Percentiles rank a stretch among this genome's conserved stretches.
phyloP scores from a whole-genome alignment of 2,113 vertebrate genomes.

The Mastomys natalensis region DNA sequence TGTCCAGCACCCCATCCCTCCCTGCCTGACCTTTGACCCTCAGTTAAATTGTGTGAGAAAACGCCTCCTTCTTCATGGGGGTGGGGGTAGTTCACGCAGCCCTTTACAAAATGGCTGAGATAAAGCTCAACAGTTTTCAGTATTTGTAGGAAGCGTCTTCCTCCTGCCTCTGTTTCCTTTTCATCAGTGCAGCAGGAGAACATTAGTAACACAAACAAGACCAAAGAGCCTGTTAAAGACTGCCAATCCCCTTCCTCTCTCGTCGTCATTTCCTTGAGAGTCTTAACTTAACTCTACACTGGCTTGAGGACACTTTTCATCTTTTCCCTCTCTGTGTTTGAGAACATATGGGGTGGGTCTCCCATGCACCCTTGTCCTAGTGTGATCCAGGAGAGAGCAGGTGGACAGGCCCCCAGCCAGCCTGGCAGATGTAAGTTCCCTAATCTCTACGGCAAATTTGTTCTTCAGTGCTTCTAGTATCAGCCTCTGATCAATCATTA shows the following conservation, averaged over 20 bases:
- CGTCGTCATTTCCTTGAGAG: not conserved
- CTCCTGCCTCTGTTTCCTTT: not conserved
- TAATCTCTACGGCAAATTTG: slow-evolving; percentile 80
- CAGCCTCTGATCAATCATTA: slow-evolving; percentile 81
- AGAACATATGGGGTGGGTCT: not conserved
- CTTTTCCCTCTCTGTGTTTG: not conserved
- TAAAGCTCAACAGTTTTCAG: not conserved
- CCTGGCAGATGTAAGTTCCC: slow-evolving; percentile 69
- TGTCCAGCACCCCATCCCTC: not conserved
- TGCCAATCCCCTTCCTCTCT: not conserved
- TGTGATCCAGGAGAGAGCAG: slow-evolving; percentile 53
- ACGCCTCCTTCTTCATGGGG: not conserved
- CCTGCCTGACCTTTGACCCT: slow-evolving; percentile 48
- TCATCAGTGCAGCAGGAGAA: not conserved
- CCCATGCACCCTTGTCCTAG: not conserved
- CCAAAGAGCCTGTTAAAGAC: not conserved
- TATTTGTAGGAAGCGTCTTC: not conserved
- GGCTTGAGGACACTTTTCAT: not conserved
- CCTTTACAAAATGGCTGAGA: not conserved
- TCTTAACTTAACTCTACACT: slow-evolving; percentile 1
- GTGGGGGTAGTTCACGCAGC: not conserved
- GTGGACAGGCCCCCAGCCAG: slow-evolving; percentile 53
- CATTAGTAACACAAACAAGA: slow-evolving; percentile 16
- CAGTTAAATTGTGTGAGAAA: not conserved
- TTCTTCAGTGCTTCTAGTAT: slow-evolving; percentile 70